A percentile compares a stretch with the other conserved stretches of the same genome.
Conservation (phyloP, 23 tunicate species). For the Trididemnum nubilum region DNA sequence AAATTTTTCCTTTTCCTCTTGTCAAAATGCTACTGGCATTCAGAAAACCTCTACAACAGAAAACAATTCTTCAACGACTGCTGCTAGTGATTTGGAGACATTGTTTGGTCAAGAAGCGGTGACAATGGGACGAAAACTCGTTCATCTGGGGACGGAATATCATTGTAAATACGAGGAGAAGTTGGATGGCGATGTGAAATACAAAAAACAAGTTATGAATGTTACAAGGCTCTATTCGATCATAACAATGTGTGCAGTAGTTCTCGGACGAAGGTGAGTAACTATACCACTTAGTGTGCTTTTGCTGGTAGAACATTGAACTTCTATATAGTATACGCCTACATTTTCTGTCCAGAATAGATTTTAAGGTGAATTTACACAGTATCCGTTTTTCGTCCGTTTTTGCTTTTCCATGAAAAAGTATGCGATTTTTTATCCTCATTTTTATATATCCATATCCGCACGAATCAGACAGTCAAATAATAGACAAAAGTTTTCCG, state of each 20-base stretch:
- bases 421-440: no score
- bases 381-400: no score
- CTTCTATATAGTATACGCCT: no score
- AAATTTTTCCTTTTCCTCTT: not conserved
- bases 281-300: no score
- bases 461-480: no score
- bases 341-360: no score
- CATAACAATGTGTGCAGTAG: not conserved
- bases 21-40: not conserved
- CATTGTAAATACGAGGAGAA: not conserved
- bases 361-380: no score
- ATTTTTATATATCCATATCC: no score
- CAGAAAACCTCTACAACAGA: not conserved
- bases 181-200: not conserved
- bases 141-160: conserved; percentile 6
- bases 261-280: conserved; percentile 40
- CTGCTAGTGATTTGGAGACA: not conserved
- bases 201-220: not conserved
- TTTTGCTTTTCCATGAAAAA: no score
- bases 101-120: conserved; percentile 28
- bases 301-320: no score
- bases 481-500: no score
- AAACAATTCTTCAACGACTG: not conserved
- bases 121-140: conserved; percentile 28
- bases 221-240: not conserved